Base-by-base conservation (phyloP, 1,140 invertebrate species). In the Drosophila setifemur region DNA sequence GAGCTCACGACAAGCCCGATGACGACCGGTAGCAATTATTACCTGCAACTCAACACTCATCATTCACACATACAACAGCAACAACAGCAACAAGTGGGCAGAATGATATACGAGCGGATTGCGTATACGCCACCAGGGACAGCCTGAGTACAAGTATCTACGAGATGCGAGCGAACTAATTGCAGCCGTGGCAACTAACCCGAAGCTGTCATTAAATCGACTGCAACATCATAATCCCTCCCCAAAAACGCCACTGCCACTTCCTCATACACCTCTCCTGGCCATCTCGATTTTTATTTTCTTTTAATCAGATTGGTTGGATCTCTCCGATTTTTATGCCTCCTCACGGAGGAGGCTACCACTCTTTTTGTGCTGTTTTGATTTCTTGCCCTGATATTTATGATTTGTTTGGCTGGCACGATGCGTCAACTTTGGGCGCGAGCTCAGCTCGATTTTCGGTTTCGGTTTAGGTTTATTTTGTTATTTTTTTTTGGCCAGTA, bases 1-100 rank as follows among this genome's bases (percentile, higher is more conserved):
- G 40, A 42, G 44, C 45, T 58, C 67, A 71, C 66, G 66, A 68
- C 64, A 69, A 85, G 74, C 75, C 73, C 68, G 78, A 64, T 69
- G 73, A 85, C 73, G 71, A 86, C 73, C 81, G 73, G 81, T 86
- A 86, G 81, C 81, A 87, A 87, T 86, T 86, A 86, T 86, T 87
- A 64, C 53, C 49, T 71, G 71, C 57, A 75, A 64, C 57, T 86
- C 81, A 86, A 63, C 79, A 86, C 81, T 83, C 78, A 85, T 83
- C 78, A 83, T 76, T 82, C 72, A 73, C 48, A 39, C 75, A 74
- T 57, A 60, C 19, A 64, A 21, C 35, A 25, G 29, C 9, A 29
- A 26, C n/a, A 14, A 43, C 29, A 39, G 8, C 19, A 39, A 19
- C 12, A 43, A 19, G 33, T 21, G 14, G n/a, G 19, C 44, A 29